Percentiles rank a stretch among this genome's conserved stretches.
phyloP scores from a whole-genome alignment of 1,140 invertebrate genomes.

The Melitaea cinxia region DNA sequence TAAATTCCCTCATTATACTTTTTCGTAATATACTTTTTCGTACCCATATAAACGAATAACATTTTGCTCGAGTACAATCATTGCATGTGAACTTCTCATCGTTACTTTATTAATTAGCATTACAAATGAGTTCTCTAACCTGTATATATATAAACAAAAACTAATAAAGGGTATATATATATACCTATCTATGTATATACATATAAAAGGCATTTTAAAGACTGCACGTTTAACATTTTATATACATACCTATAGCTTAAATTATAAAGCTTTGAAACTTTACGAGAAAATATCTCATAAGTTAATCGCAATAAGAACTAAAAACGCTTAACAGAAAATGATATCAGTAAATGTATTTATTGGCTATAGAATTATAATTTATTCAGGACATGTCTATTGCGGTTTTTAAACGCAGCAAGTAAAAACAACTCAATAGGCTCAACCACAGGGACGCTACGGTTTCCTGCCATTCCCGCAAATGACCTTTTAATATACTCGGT shows the following conservation, averaged over 20 bases:
- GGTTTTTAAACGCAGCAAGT: slow-evolving; percentile 27
- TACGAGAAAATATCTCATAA: not conserved
- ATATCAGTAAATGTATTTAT: slow-evolving; percentile 20
- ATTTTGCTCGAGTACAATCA: not conserved
- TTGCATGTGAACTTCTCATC: not conserved
- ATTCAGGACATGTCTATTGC: slow-evolving; percentile 30
- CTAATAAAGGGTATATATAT: too few species aligned
- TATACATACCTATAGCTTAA: not conserved
- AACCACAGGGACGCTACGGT: slow-evolving; percentile 58
- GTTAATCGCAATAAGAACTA: not conserved
- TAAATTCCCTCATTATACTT: too few species aligned
- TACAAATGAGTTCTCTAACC: too few species aligned
- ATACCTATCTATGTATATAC: too few species aligned
- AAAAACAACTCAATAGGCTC: slow-evolving; percentile 50
- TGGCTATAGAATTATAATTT: slow-evolving; percentile 31
- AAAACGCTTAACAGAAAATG: slow-evolving; percentile 17
- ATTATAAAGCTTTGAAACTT: not conserved
- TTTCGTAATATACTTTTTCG: too few species aligned
- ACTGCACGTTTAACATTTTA: not conserved
- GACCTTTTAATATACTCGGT: slow-evolving; percentile 63
- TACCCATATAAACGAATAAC: not conserved
- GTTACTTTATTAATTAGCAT: not conserved
- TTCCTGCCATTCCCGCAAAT: slow-evolving; percentile 69
- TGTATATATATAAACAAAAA: too few species aligned
- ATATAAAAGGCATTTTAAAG: slow-evolving; percentile 15